These are phyloP conservation scores for Gulo gulo DNA, from an alignment of 2,113 vertebrate species.

Conservation along the genomic window DNA sequence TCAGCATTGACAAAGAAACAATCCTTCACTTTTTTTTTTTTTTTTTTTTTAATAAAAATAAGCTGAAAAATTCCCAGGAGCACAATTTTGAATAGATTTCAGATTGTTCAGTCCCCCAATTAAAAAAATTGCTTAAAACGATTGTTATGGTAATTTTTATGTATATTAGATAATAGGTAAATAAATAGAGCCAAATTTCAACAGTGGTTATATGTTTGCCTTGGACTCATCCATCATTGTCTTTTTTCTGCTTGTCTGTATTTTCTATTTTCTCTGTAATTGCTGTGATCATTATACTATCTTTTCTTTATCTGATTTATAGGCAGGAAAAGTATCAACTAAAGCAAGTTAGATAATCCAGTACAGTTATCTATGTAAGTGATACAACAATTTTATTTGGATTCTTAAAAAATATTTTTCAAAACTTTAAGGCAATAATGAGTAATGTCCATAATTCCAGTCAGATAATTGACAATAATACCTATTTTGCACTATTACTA, in stretches of 20 bases:
- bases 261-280: background rate
- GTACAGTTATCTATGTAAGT: background rate
- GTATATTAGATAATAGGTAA: background rate
- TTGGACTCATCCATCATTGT: background rate
- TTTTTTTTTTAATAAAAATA: background rate
- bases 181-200: background rate
- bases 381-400: background rate
- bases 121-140: background rate
- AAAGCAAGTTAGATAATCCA: background rate
- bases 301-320: background rate
- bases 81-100: background rate
- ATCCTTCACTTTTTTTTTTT: background rate
- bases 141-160: background rate
- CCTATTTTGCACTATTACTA: background rate
- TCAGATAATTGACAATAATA: background rate
- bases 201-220: background rate
- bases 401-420: background rate
- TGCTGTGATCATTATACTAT: background rate
- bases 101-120: background rate
- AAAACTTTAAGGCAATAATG: background rate
- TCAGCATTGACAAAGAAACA: background rate
- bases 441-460: background rate
- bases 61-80: background rate
- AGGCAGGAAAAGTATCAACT: background rate
- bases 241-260: background rate